Conservation (phyloP, 2,888 invertebrate species). For the Anodontia alba region DNA sequence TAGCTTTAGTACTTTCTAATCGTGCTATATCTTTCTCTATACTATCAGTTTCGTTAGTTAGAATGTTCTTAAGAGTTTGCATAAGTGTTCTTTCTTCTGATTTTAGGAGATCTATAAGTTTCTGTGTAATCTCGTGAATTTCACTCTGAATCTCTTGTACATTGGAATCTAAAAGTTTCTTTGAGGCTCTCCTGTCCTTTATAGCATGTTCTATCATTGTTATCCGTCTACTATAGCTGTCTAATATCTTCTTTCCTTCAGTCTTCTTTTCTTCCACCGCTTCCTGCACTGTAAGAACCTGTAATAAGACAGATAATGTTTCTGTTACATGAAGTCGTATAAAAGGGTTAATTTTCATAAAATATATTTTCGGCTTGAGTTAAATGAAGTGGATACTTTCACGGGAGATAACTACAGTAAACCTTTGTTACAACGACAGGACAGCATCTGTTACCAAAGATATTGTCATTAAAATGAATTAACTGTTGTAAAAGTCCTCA, state of each 20-base stretch:
- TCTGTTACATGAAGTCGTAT: no score
- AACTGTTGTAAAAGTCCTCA: no score
- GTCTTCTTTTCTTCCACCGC: constrained; percentile 52
- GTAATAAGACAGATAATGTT: background rate
- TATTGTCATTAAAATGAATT: no score
- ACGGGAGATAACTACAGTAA: no score
- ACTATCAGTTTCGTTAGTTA: constrained; percentile 43
- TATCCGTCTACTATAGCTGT: constrained; percentile 42
- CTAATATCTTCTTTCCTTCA: constrained; percentile 50
- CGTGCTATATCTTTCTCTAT: constrained; percentile 53
- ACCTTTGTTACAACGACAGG: no score
- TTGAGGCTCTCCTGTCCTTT: constrained; percentile 54
- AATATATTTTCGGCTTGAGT: no score
- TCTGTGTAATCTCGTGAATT: constrained; percentile 52
- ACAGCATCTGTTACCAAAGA: no score
- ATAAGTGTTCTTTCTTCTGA: constrained; percentile 51
- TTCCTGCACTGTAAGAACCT: constrained; percentile 48
- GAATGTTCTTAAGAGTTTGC: constrained; percentile 46
- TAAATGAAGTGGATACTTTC: no score
- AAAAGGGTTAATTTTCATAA: no score
- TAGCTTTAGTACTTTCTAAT: constrained; percentile 38
- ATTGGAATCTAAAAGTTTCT: constrained; percentile 53
- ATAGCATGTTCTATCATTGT: constrained; percentile 53
- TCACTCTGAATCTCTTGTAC: constrained; percentile 57
- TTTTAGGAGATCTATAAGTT: constrained; percentile 55